Conservation (phyloP, 2,797 vertebrate species). For the Dendrocincla tyrannina region DNA sequence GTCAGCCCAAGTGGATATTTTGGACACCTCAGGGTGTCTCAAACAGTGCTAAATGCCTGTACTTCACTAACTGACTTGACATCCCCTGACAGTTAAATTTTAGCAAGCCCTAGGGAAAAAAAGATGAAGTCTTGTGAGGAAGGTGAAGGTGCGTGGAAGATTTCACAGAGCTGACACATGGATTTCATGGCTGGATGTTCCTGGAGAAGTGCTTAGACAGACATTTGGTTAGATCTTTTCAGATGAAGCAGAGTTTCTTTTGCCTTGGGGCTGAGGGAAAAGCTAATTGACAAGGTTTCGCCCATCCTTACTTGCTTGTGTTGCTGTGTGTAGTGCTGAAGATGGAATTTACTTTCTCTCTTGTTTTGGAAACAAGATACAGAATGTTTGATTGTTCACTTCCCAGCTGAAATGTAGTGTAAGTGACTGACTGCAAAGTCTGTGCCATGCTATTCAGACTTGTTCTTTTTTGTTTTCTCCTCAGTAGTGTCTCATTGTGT, state of each 20-base stretch:
- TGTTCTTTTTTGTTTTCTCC: conserved; percentile 33
- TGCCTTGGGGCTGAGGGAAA: neutral
- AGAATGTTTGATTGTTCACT: neutral
- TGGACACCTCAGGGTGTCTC: neutral
- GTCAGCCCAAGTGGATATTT: neutral
- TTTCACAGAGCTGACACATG: neutral
- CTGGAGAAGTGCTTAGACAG: neutral
- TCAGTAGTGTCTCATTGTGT: conserved; percentile 8
- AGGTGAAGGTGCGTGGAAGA: neutral
- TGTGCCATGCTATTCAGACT: neutral
- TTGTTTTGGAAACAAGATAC: neutral
- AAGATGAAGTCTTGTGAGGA: neutral
- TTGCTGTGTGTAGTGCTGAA: neutral
- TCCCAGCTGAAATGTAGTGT: neutral
- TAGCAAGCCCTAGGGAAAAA: neutral
- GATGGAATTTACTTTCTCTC: neutral
- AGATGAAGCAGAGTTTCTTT: neutral
- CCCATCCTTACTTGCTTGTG: neutral
- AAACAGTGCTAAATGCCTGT: neutral
- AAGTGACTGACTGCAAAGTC: neutral
- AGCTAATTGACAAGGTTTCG: neutral
- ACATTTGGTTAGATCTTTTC: neutral
- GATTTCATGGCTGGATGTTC: neutral
- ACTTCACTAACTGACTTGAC: neutral
- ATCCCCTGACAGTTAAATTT: neutral